Base-by-base conservation (phyloP, 2,113 vertebrate species). In the Hippocampus abdominalis region DNA sequence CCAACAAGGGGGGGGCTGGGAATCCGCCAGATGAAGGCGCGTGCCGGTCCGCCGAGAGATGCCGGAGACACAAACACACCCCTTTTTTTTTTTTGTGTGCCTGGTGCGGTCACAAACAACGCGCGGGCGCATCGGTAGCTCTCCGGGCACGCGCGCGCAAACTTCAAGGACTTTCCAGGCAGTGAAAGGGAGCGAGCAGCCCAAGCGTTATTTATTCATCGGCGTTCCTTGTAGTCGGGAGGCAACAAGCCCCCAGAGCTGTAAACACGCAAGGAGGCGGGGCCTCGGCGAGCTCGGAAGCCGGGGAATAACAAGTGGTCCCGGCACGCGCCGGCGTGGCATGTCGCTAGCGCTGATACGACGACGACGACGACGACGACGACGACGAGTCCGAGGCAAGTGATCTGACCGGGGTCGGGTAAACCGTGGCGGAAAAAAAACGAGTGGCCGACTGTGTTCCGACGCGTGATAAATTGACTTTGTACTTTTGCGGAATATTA, bases 191-290 rank as follows among this genome's bases (percentile, higher is more conserved):
- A 82, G 87, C 81, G 74, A 8, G 85, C 83, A 84, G 82, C 32
- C 32, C 32, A 90, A 86, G 73, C 86, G 90, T 92, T 92, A 93
- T 91, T 93, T 92, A 92, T 93, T 93, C 89, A 93, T 92, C 89
- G 91, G 83, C 78, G 85, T 86, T 81, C 79, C 82, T 88, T 86
- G 81, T 91, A 91, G 88, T 84, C 84, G 77, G 87, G 84, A 90
- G 87, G 90, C 89, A 91, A 92, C 91, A 91, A 89, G 87, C 82
- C 89, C 88, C 84, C 74, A 77, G 89, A 91, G 91, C 88, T 89
- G 91, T 92, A 93, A 92, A 93, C 92, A 93, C 86, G 89, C 75
- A 53, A 81, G 84, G 77, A 82, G 82, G 85, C 81, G 68, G 68
- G 81, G 82, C 83, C 79, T 84, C 79, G 53, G 78, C 79, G 81